Conservation (phyloP, 2,888 invertebrate genomes). For the Nemapogon koenigi region DNA sequence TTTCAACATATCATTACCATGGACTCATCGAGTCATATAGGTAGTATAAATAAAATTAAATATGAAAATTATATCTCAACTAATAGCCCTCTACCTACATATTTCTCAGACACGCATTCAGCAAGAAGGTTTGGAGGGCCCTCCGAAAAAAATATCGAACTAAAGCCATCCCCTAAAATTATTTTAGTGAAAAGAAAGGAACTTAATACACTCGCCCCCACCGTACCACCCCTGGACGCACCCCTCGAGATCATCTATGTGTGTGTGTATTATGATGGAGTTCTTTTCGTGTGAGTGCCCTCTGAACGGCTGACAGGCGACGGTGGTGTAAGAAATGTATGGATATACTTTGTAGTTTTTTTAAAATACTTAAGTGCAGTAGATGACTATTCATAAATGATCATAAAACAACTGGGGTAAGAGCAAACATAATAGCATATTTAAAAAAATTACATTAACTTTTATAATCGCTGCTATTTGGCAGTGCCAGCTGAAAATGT, state of each 20-base stretch:
- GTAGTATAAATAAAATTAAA: not conserved
- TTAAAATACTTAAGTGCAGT: not conserved
- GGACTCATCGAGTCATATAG: no score
- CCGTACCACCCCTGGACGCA: constrained; percentile 47
- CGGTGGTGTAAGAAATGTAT: constrained; percentile 28
- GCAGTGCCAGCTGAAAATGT: no score
- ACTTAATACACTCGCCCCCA: constrained; percentile 61
- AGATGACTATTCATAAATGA: no score
- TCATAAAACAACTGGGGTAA: no score
- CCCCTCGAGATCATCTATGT: constrained; percentile 27
- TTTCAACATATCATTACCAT: no score
- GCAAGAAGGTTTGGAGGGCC: constrained; percentile 36
- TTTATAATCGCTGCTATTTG: no score
- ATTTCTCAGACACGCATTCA: constrained; percentile 34
- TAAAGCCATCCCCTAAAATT: constrained; percentile 64
- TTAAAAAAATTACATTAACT: no score
- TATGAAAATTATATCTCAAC: constrained; percentile 8
- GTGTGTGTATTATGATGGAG: constrained; percentile 24
- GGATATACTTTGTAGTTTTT: not conserved
- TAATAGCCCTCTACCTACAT: constrained; percentile 2
- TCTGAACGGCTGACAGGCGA: constrained; percentile 44
- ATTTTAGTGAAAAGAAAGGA: constrained; percentile 66
- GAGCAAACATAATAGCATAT: no score
- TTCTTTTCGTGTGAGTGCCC: constrained; percentile 40
- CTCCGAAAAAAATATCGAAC: constrained; percentile 57